phyloP scores from a whole-genome alignment of 2,113 vertebrate species.

The Scalopus aquaticus region DNA sequence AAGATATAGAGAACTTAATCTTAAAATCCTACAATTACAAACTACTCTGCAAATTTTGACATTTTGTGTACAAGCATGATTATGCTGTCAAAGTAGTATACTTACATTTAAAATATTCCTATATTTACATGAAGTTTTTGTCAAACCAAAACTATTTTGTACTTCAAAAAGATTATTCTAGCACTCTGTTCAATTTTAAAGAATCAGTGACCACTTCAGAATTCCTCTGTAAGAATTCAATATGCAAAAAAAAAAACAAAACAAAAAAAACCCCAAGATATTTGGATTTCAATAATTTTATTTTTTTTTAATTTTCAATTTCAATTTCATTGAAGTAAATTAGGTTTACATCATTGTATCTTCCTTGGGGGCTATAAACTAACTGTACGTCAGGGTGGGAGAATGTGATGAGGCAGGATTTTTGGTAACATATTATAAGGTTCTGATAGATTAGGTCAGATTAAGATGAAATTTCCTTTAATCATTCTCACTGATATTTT shows the following conservation, averaged over 20 bases:
- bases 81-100: constrained; percentile 36
- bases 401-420: not conserved
- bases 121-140: not conserved
- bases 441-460: not conserved
- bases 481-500: not conserved
- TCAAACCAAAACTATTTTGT: constrained; percentile 8
- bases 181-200: not conserved
- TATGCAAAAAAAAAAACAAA: not conserved
- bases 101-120: constrained; percentile 26
- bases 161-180: constrained; percentile 16
- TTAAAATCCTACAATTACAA: not conserved
- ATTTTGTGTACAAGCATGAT: constrained; percentile 45
- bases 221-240: not conserved
- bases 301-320: not conserved
- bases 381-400: not conserved
- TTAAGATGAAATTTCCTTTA: not conserved
- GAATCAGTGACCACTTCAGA: not conserved
- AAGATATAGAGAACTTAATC: constrained; percentile 35
- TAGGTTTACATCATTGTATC: no score
- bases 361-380: no score
- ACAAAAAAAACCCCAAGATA: no score
- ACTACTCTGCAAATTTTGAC: not conserved
- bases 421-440: not conserved
- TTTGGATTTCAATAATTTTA: not conserved
- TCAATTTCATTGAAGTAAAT: not conserved